Base-by-base conservation (phyloP, 2,113 vertebrate genomes). In the Acinonyx jubatus region DNA sequence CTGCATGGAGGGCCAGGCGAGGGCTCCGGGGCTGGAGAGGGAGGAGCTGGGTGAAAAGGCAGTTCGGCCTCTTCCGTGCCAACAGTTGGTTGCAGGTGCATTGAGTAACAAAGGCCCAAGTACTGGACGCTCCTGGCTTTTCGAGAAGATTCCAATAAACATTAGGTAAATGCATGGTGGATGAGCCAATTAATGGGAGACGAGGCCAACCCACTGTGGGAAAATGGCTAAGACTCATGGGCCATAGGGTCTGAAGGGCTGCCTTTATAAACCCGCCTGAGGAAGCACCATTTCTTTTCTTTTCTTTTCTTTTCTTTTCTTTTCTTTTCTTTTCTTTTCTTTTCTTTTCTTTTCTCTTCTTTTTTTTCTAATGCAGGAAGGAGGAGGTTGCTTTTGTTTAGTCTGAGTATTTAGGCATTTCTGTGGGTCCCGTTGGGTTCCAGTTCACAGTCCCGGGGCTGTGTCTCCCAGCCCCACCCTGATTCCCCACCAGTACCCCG, bases 1-100 rank as follows among this genome's bases (percentile, higher is more conserved):
- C n/a, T 19, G 38, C 2, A 0, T 0, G 27, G 23, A 38, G 61
- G 9, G 5, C 7, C 12, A 15, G 48, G 14, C 38, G 15, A 38
- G 16, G 45, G 25, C 3, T 16, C 27, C 36, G 31, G 36, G 3
- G 18, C 6, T 3, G 13, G 55, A 57, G 10, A 88, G 36, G 38
- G 48, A 21, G 61, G 71, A 87, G 13, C 3, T 12, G 73, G 38
- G 3, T 55, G 0, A 25, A 50, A n/a, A 80, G 74, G 25, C 23
- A 27, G 36, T 33, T 25, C 14, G 0, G 66, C 2, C 48, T 66
- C 55, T 55, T 76, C 5, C 14, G 21, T 1, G 6, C 33, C 21
- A 12, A 41, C 15, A 16, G 9, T 52, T 21, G 1, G 33, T 33
- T 52, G 45, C 41, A 52, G 74, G 76, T 57, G 19, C 63, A 13